Conservation (phyloP, 2,888 invertebrate species). For the Drepana falcataria region DNA sequence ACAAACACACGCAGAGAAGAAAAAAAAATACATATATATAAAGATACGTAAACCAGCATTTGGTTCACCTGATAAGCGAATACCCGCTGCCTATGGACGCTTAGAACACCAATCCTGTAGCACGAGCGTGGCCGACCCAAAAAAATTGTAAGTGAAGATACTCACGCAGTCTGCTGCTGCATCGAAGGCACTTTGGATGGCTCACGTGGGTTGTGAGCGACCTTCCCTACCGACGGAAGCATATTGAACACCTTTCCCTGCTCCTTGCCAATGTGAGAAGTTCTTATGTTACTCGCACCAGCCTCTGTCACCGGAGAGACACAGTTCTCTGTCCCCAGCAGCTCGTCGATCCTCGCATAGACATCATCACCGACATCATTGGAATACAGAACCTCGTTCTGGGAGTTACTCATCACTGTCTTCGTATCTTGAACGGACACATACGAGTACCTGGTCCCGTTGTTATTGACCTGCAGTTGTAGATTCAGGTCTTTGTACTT, state of each 20-base stretch:
- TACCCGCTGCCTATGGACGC: too few relatives aligned
- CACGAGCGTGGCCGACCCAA: too few relatives aligned
- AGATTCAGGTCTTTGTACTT: constrained; percentile 72
- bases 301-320: constrained; percentile 61
- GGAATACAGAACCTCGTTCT: constrained; percentile 65
- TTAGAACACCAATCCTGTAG: too few relatives aligned
- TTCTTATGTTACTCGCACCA: constrained; percentile 51
- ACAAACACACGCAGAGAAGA: too few relatives aligned
- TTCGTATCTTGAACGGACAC: constrained; percentile 70
- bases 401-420: constrained; percentile 69
- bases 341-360: constrained; percentile 67
- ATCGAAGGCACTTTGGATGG: constrained; percentile 57
- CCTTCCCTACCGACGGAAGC: constrained; percentile 66
- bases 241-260: constrained; percentile 52
- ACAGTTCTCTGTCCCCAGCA: constrained; percentile 66
- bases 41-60: too few relatives aligned
- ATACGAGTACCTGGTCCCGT: constrained; percentile 69
- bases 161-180: constrained; percentile 54
- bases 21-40: too few relatives aligned
- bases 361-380: constrained; percentile 67
- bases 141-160: constrained; percentile 8
- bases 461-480: constrained; percentile 70
- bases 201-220: constrained; percentile 56
- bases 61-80: too few relatives aligned
- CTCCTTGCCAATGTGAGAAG: constrained; percentile 60